Conservation (phyloP, 2,888 invertebrate genomes). For the Mythimna lalbum region DNA sequence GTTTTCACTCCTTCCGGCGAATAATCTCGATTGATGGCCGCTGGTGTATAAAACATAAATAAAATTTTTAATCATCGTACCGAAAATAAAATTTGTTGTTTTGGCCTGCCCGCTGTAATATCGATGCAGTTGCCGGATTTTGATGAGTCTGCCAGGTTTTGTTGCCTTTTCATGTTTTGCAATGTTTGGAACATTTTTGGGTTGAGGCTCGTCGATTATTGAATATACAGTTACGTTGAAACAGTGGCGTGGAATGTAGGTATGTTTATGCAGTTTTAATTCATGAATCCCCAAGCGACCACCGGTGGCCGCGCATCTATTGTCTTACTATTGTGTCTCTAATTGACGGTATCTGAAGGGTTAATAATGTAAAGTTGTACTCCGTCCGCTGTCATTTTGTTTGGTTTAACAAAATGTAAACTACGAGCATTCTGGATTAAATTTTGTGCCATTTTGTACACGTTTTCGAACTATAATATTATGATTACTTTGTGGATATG, state of each 20-base stretch:
- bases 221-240: constrained; percentile 10
- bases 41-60: constrained; percentile 73
- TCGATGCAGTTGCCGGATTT: constrained; percentile 64
- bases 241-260: background rate
- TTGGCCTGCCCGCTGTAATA: constrained; percentile 55
- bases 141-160: constrained; percentile 51
- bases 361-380: background rate
- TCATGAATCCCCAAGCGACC: no score
- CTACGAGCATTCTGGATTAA: background rate
- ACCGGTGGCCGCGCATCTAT: no score
- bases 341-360: no score
- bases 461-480: background rate
- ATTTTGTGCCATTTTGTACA: background rate
- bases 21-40: constrained; percentile 75
- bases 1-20: constrained; percentile 71
- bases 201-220: constrained; percentile 6
- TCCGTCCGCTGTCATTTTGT: background rate
- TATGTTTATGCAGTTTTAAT: background rate
- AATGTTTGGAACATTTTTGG: constrained; percentile 22
- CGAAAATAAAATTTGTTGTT: constrained; percentile 68
- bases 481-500: background rate
- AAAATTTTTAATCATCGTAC: constrained; percentile 71
- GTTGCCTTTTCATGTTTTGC: constrained; percentile 43
- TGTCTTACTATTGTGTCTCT: no score
- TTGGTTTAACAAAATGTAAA: background rate